Conservation (phyloP, 64 coral and sea anemone genomes). For the Orbicella faveolata region DNA sequence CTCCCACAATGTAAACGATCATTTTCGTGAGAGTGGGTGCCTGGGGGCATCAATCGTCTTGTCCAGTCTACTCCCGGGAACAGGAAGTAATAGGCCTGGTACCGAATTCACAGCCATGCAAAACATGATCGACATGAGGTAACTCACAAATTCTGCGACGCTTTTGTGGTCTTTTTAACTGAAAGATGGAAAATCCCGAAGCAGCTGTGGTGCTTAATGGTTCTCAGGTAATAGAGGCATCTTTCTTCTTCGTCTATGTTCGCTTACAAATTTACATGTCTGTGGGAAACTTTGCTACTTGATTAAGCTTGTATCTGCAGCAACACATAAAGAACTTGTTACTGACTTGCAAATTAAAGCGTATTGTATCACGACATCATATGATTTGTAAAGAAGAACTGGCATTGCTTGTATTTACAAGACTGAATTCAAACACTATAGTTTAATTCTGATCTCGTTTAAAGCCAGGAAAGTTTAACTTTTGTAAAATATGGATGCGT, state of each 20-base stretch:
- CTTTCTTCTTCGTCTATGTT: background rate
- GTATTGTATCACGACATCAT: background rate
- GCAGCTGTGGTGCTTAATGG: constrained; percentile 15
- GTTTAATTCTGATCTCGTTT: background rate
- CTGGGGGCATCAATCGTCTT: too few relatives aligned
- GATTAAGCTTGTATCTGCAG: background rate
- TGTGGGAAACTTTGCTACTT: background rate
- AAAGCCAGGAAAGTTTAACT: too few relatives aligned
- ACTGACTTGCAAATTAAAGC: too few relatives aligned
- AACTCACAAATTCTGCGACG: background rate
- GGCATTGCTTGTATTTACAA: background rate
- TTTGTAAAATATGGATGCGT: too few relatives aligned
- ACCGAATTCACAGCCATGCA: background rate
- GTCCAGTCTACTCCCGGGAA: too few relatives aligned
- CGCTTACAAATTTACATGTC: background rate
- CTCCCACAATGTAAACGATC: too few relatives aligned
- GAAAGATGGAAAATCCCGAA: background rate
- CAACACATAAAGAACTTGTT: background rate
- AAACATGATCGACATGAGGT: background rate
- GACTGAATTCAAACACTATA: background rate
- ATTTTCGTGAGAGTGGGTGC: too few relatives aligned
- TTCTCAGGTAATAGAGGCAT: constrained; percentile 8
- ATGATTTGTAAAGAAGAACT: background rate
- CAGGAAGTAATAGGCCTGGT: background rate
- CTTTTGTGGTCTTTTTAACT: background rate